A percentile compares a stretch with the other conserved stretches of the same genome.
Evolutionary conservation across 2,797 vertebrate genomes (phyloP).

Genomic region (Pogonophryne albipinna): DNA sequence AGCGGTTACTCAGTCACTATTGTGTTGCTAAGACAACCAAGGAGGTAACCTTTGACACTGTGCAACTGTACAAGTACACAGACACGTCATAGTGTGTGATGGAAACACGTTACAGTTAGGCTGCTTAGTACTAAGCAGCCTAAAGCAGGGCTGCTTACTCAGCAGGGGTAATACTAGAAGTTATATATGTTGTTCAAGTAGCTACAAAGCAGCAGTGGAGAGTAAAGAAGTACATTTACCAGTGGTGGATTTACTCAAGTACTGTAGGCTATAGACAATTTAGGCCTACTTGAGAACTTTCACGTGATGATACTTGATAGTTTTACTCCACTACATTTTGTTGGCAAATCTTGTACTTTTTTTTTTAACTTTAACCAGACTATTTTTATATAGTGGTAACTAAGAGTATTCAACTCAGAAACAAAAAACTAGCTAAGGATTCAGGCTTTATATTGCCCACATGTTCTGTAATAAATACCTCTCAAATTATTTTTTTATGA

Average conservation of each 20-base stretch:
- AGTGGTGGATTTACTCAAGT: no score
- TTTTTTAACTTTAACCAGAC: background rate
- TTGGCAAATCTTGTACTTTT: no score
- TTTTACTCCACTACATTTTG: no score
- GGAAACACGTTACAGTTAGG: background rate
- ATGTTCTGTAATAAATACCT: constrained; percentile 2
- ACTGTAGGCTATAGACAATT: no score
- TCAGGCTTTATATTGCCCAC: background rate
- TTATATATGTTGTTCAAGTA: no score
- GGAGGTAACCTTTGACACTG: constrained; percentile 5
- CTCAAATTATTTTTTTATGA: background rate
- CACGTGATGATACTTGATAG: no score
- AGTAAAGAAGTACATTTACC: no score
- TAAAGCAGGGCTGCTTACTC: background rate
- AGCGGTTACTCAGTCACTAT: constrained; percentile 15
- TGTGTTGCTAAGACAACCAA: constrained; percentile 71
- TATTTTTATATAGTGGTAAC: background rate
- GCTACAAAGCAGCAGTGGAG: no score
- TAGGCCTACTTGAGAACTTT: no score
- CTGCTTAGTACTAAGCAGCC: no score
- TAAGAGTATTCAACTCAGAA: background rate
- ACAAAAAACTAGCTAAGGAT: background rate
- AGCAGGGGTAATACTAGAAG: no score
- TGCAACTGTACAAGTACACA: background rate
- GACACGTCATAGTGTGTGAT: background rate